These are phyloP conservation scores for Grallaria varia DNA, from an alignment of 2,113 vertebrate genomes.

Conservation along the genomic window DNA sequence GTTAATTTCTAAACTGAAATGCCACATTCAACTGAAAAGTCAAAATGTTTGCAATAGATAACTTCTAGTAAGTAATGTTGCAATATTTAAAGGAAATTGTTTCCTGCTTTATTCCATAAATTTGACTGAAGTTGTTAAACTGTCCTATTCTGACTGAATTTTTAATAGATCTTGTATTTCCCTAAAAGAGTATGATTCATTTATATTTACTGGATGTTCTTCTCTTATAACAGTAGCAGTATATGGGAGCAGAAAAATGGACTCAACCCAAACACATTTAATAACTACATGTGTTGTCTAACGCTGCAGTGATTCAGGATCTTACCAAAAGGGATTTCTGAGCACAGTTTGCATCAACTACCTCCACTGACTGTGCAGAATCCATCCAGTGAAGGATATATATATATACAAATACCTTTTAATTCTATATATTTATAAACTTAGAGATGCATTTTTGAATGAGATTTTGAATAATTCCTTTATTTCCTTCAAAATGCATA, in stretches of 20 bases:
- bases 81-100: neutral
- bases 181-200: neutral
- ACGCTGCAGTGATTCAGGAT: neutral
- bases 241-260: neutral
- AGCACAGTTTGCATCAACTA: neutral
- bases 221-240: neutral
- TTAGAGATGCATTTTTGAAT: neutral
- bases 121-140: neutral
- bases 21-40: neutral
- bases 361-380: neutral
- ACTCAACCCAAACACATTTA: neutral
- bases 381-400: neutral
- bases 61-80: neutral
- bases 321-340: neutral
- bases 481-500: neutral
- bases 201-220: neutral
- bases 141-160: neutral
- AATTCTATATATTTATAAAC: neutral
- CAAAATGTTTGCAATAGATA: constrained; percentile 12
- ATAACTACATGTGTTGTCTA: neutral
- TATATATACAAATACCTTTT: neutral
- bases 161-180: neutral
- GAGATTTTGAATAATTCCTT: neutral
- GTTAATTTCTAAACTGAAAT: constrained; percentile 26
- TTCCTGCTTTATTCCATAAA: neutral